Evolutionary conservation across 64 coral and sea anemone species (phyloP).

Genomic region (Montipora capricornis): DNA sequence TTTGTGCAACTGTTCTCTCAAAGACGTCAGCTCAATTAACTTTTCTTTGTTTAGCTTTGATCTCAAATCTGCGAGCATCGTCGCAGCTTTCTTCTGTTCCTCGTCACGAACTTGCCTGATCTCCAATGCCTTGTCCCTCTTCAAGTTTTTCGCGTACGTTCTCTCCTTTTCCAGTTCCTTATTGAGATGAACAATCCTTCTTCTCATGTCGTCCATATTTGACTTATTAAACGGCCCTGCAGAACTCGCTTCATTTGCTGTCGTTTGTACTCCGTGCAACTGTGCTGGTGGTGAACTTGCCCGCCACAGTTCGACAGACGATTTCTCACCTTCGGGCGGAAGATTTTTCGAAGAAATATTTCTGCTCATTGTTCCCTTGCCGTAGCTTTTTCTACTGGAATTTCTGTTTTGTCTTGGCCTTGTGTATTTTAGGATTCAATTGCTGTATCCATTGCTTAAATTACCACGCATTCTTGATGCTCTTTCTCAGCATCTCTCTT

Average conservation of each 20-base stretch:
- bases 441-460: constrained; percentile 2
- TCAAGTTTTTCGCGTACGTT: constrained; percentile 67
- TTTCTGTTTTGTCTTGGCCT: neutral
- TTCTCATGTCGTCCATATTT: constrained; percentile 72
- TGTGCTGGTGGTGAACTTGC: constrained; percentile 39
- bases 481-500: neutral
- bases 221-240: neutral
- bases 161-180: constrained; percentile 91
- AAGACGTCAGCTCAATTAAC: constrained; percentile 73
- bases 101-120: constrained; percentile 82
- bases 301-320: constrained; percentile 18
- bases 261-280: constrained; percentile 2
- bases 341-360: constrained; percentile 50
- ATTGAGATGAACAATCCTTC: constrained; percentile 84
- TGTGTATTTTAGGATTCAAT: neutral
- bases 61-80: constrained; percentile 80
- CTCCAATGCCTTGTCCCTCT: constrained; percentile 87
- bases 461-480: constrained; percentile 19
- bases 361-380: constrained; percentile 52
- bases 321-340: constrained; percentile 44
- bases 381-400: neutral
- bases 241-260: constrained; percentile 10
- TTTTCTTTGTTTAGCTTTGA: constrained; percentile 93
- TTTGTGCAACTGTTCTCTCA: constrained; percentile 86
- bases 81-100: constrained; percentile 73